Base-by-base conservation (phyloP, 2,888 invertebrate species). In the Meta bourneti region DNA sequence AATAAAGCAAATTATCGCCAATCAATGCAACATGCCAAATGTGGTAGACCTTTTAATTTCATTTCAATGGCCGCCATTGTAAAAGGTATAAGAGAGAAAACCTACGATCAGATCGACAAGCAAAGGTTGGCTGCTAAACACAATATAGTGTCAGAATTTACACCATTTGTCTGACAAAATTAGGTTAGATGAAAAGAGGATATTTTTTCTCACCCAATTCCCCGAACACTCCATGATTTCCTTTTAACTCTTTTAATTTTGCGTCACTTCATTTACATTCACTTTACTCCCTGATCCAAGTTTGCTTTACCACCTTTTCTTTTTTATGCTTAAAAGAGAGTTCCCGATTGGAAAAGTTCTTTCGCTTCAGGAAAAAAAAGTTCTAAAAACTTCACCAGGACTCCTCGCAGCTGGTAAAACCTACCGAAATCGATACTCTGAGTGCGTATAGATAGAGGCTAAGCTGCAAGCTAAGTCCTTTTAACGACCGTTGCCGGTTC, bases 341-440 rank as follows among this genome's bases (percentile, higher is more conserved):
- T 34, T 34, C 34, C 49, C 34, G 75, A 78, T 19, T 52, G 52
- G 9, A 51, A 78, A 52, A 52, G n/a, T 20, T 52, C n/a, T 78
- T 78, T 51, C n/a, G 7, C 49, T 16, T 78, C 51, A 51, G 61
- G 61, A 61, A 61, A 61, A 61, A 61, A 61, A 61, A 61, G 6
- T 78, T 51, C 52, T 7, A n/a, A 48, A 19, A 51, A 52, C 52
- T 78, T 78, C 19, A 34, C 34, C 13, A 52, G 78, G 54, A 70
- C n/a, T 61, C 34, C 20, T 61, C 20, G 61, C 69, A 81, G 52
- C 70, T 16, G 13, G 6, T 16, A 70, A 61, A 80, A 48, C 20
- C 77, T 51, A 16, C 16, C 13, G 72, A 83, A 83, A 83, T 83
- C 82, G 82, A 83, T 83, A 83, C 34, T 34, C 48, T 5, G 34